Conservation (phyloP, 2,797 vertebrate genomes). For the Ficedula albicollis region DNA sequence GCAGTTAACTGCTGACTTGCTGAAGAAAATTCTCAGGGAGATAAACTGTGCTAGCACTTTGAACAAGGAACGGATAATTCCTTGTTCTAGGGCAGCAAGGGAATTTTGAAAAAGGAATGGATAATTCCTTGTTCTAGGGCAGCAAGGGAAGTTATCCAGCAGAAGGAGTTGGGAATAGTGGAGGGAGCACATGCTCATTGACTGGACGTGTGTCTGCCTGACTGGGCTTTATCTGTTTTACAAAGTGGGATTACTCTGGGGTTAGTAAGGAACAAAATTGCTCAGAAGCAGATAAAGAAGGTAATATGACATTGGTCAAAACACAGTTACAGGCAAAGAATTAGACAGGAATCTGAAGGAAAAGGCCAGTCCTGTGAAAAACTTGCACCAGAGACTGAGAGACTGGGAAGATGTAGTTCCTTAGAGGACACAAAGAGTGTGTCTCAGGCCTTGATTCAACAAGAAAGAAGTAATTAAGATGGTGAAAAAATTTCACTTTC, state of each 20-base stretch:
- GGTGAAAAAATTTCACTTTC: neutral
- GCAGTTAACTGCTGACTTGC: neutral
- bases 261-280: neutral
- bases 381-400: neutral
- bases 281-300: neutral
- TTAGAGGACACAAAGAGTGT: neutral
- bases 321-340: neutral
- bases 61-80: neutral
- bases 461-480: neutral
- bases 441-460: neutral
- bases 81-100: neutral
- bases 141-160: neutral
- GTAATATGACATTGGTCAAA: neutral
- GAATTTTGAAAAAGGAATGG: no score
- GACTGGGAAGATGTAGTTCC: fast-evolving
- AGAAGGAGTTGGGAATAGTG: neutral
- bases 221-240: neutral
- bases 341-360: neutral
- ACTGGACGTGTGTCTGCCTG: neutral
- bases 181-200: neutral
- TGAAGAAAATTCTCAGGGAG: neutral
- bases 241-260: neutral
- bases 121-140: neutral
- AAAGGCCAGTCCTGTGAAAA: neutral
- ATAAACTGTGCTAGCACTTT: neutral